These are phyloP conservation scores for Marmota flaviventris DNA, from an alignment of 2,113 vertebrate species.

Conservation along the genomic window DNA sequence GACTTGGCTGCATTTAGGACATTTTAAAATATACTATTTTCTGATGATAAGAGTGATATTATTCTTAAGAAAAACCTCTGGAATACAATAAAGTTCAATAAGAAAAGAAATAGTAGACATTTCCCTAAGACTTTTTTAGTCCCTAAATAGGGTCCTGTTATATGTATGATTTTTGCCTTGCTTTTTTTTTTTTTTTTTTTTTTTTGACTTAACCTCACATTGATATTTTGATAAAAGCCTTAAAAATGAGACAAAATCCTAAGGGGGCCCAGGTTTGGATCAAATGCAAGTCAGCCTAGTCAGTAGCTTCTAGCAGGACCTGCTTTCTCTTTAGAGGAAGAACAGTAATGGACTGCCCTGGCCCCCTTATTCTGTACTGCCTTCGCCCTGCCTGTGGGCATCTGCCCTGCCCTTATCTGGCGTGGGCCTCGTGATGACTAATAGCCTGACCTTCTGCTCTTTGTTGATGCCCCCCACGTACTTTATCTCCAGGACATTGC, in stretches of 20 bases:
- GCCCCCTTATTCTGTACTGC: background rate
- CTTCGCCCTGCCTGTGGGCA: background rate
- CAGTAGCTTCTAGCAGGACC: background rate
- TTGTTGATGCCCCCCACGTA: fast-evolving
- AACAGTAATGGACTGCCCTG: no score
- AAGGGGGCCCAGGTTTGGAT: background rate
- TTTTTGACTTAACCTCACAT: background rate
- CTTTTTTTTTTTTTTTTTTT: background rate
- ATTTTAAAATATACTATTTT: background rate
- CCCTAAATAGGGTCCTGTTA: background rate
- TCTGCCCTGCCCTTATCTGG: background rate
- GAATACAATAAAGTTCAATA: background rate
- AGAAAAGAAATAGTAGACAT: background rate
- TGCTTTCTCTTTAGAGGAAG: background rate
- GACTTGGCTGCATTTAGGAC: background rate
- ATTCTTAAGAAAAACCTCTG: constrained; percentile 16
- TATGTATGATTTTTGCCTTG: background rate
- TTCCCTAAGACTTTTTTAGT: background rate
- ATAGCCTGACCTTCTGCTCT: background rate
- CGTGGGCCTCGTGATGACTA: background rate
- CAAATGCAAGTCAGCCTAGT: background rate
- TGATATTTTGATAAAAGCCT: constrained; percentile 3
- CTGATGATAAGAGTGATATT: constrained; percentile 1
- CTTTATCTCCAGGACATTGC: background rate
- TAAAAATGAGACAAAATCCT: background rate